Evolutionary conservation across 2,888 invertebrate species (phyloP), one percentile per base, ranked within the genome.

Genomic region (Eremobia ochroleuca): DNA sequence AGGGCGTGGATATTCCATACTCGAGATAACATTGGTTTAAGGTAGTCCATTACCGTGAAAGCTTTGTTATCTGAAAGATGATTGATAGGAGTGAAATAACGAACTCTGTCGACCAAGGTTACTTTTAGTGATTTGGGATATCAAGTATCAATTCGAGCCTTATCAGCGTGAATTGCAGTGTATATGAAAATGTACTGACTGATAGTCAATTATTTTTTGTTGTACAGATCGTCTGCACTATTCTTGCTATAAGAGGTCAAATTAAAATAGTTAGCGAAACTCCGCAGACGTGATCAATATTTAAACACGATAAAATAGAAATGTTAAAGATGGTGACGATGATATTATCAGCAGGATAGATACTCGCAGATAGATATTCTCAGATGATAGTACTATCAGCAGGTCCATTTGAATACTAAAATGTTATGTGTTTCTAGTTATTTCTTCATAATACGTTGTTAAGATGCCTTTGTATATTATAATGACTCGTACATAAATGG

Each of bases 11-110:
- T 79, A 77, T 77, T 67, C 72, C 71, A 79, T 70, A 92, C 93
- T 94, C 76, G 83, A 94, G 95, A 95, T 95, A 94, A 90, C 89
- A 85, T 78, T 77, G 87, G 88, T 91, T 84, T 89, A 83, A 87
- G 89, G 89, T 88, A 94, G 93, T 95, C 94, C 95, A 96, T 96
- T 96, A 96, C 88, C 88, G 91, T 96, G 92, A 96, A 96, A 96
- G 96, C 94, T 93, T 95, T 96, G 92, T 95, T 96, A 96, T 96
- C 96, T 73, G 15, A 49, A 78, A 85, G 73, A 83, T 88, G 90
- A 91, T 91, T 90, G 91, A 90, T 90, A 87, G 85, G 79, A 81
- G 72, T 76, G 80, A 85, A 88, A 86, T 87, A 84, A 82, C 67
- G 55, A 69, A 65, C 73, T 82, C 61, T 75, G 72, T 28, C 9